Conservation (phyloP, 2,888 invertebrate genomes). For the Drosophila prolongata region DNA sequence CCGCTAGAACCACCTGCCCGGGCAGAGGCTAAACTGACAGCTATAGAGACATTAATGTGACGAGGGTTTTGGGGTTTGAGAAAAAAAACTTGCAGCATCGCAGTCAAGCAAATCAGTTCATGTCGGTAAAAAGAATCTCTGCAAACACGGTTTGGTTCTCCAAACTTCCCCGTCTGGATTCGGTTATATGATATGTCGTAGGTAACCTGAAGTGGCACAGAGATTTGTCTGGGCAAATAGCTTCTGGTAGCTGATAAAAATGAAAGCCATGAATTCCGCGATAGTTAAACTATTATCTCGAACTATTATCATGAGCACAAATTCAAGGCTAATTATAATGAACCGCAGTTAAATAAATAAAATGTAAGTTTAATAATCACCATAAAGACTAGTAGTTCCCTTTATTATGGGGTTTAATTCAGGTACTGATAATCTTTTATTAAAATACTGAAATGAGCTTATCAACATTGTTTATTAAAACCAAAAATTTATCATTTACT, state of each 20-base stretch:
- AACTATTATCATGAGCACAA: neutral
- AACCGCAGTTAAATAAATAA: no score
- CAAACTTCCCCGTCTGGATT: constrained; percentile 6
- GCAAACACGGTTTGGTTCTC: constrained; percentile 33
- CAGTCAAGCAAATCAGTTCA: constrained; percentile 57
- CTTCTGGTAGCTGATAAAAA: constrained; percentile 22
- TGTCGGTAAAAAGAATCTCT: constrained; percentile 67
- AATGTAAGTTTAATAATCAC: no score
- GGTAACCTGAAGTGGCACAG: constrained; percentile 16
- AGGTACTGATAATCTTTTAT: no score
- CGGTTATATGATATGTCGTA: constrained; percentile 51
- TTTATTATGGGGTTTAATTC: no score
- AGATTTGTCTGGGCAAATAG: constrained; percentile 26
- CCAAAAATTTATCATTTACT: no score
- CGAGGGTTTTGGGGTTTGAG: constrained; percentile 65
- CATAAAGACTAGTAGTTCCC: no score
- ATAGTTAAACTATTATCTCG: neutral
- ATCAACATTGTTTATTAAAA: no score
- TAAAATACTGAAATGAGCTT: no score
- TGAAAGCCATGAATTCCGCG: neutral
- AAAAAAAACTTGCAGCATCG: constrained; percentile 65
- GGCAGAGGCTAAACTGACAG: constrained; percentile 70
- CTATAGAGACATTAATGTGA: constrained; percentile 80
- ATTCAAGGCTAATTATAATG: no score
- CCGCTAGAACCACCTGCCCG: constrained; percentile 43